Conservation (phyloP, 1,140 invertebrate species). For the Teleopsis dalmanni region DNA sequence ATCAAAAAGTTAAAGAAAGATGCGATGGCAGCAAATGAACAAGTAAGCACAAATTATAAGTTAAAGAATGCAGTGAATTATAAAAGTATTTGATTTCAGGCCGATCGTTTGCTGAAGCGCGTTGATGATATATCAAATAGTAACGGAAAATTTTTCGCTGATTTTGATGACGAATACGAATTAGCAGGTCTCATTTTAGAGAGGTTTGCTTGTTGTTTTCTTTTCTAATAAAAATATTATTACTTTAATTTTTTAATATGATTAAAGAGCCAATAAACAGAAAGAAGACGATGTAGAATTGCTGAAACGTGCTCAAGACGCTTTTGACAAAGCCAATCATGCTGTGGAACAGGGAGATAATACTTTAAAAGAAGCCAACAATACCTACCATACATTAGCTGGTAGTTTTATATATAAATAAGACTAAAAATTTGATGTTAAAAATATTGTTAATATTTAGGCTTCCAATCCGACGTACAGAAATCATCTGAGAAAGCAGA, state of each 20-base stretch:
- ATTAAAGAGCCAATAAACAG: constrained; percentile 35
- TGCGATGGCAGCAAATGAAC: constrained; percentile 53
- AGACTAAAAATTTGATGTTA: background rate
- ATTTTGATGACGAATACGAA: constrained; percentile 46
- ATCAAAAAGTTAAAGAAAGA: constrained; percentile 59
- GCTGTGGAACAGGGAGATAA: constrained; percentile 77
- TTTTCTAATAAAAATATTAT: background rate
- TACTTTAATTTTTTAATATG: constrained; percentile 11
- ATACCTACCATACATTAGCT: constrained; percentile 74
- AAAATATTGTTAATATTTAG: constrained; percentile 34
- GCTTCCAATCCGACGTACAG: constrained; percentile 83
- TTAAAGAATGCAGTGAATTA: constrained; percentile 30
- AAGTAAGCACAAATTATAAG: constrained; percentile 49
- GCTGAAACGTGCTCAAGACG: constrained; percentile 57
- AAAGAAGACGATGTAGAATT: constrained; percentile 45
- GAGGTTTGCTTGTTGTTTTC: constrained; percentile 52
- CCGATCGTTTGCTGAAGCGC: constrained; percentile 25
- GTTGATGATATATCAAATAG: constrained; percentile 29
- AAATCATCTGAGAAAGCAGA: constrained; percentile 67
- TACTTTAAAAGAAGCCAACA: constrained; percentile 77
- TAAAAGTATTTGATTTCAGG: constrained; percentile 7
- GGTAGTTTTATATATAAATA: constrained; percentile 55
- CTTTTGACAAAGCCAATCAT: constrained; percentile 65
- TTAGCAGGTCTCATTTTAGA: constrained; percentile 61
- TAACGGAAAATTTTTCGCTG: constrained; percentile 29